A percentile compares a stretch with the other conserved stretches of the same genome.
Evolutionary conservation across 2,888 invertebrate genomes (phyloP).

Genomic region (Eudemis profundana): DNA sequence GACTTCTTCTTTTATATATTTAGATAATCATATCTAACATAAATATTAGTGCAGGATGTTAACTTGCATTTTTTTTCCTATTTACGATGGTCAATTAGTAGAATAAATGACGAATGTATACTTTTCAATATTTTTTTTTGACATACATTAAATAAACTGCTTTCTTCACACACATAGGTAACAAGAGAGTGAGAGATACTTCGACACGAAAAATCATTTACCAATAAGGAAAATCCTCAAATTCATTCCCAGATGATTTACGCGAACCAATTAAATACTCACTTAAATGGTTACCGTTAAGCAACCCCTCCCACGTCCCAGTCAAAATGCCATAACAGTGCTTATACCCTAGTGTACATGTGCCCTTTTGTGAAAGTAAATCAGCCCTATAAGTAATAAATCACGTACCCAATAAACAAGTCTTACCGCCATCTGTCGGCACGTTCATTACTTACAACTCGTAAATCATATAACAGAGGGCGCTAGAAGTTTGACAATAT

Average conservation of each 20-base stretch:
- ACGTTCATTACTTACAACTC: conserved; percentile 79
- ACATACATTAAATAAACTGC: too few relatives aligned
- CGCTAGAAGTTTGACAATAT: conserved; percentile 71
- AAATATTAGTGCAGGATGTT: too few relatives aligned
- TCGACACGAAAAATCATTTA: neutral
- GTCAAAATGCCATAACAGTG: neutral
- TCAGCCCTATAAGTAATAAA: conserved; percentile 59
- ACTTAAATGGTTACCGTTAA: conserved; percentile 30
- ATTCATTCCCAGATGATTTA: conserved; percentile 30
- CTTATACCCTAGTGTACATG: neutral
- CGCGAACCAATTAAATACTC: conserved; percentile 32
- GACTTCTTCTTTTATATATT: too few relatives aligned
- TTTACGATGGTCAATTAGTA: too few relatives aligned
- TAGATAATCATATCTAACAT: too few relatives aligned
- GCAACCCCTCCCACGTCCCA: conserved; percentile 5
- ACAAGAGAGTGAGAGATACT: too few relatives aligned
- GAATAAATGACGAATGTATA: too few relatives aligned
- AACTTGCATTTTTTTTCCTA: too few relatives aligned
- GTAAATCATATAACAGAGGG: conserved; percentile 72
- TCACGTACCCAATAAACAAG: conserved; percentile 69
- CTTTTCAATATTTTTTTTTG: too few relatives aligned
- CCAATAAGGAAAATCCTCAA: neutral
- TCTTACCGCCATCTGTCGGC: conserved; percentile 71
- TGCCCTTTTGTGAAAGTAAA: neutral
- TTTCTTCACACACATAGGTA: too few relatives aligned